Percentiles rank a stretch among this genome's conserved stretches.
phyloP scores from a whole-genome alignment of 2,888 invertebrate genomes.

The Brachynemurus nebulosus region DNA sequence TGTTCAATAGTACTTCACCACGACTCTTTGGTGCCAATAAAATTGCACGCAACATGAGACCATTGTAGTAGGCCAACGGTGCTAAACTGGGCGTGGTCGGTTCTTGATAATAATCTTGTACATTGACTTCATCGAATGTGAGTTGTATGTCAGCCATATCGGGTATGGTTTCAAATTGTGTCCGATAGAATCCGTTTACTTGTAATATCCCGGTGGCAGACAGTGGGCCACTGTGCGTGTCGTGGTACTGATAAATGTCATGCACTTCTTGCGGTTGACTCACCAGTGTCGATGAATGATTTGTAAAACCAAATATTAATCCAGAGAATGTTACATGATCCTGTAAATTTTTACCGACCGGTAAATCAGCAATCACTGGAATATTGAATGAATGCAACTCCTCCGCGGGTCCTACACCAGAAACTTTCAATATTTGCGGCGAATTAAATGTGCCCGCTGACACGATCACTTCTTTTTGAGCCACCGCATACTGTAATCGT shows the following conservation, averaged over 20 bases:
- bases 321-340: slow-evolving; percentile 57
- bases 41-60: slow-evolving; percentile 45
- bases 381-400: slow-evolving; percentile 38
- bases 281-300: slow-evolving; percentile 38
- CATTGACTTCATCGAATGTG: slow-evolving; percentile 44
- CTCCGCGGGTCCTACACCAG: slow-evolving; percentile 48
- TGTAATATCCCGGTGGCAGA: slow-evolving; percentile 39
- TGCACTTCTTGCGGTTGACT: slow-evolving; percentile 29
- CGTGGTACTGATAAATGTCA: slow-evolving; percentile 34
- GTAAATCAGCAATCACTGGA: slow-evolving; percentile 44
- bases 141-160: slow-evolving; percentile 51
- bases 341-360: slow-evolving; percentile 60
- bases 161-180: slow-evolving; percentile 33
- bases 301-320: slow-evolving; percentile 38
- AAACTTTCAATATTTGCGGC: slow-evolving; percentile 48
- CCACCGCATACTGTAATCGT: slow-evolving; percentile 31
- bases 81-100: slow-evolving; percentile 35
- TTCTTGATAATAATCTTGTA: slow-evolving; percentile 42
- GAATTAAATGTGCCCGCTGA: slow-evolving; percentile 47
- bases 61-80: slow-evolving; percentile 48
- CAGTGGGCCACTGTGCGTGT: slow-evolving; percentile 36
- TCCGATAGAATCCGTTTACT: slow-evolving; percentile 45
- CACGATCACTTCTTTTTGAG: slow-evolving; percentile 46
- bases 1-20: slow-evolving; percentile 46
- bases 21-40: slow-evolving; percentile 47